Base-by-base conservation (phyloP, 1,140 invertebrate species). In the Mycetomoellerius zeteki region DNA sequence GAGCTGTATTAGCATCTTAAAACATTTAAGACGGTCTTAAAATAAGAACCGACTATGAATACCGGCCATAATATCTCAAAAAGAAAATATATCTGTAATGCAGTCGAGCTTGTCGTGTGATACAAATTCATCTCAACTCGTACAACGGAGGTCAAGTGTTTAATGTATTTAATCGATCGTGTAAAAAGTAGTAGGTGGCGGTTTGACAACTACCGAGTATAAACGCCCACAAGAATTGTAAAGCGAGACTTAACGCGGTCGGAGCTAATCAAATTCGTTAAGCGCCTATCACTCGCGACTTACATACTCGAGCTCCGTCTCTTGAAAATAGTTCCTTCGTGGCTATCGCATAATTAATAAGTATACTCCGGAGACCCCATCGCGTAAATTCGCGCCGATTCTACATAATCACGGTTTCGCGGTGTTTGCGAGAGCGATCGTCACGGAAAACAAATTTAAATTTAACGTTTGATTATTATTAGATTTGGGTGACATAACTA, bases 141-240 rank as follows among this genome's bases (percentile, higher is more conserved):
- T 0, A 30, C 58, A 47, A 27, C 24, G 33, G 21, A 65, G 84
- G 71, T 89, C 87, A 86, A 86, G 56, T 89, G 64, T 67, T 43
- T 50, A 37, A 19, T 37, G 50, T 43, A 84, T 77, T 86, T 71
- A 89, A 89, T 86, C 82, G 76, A 89, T 8, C 47, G 62, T 81
- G 27, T 69, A 88, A 75, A 54, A 88, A 88, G 52, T 47, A 21
- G 37, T 69, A 47, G 56, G 60, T 64, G 73, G 71, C 52, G 58
- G 73, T 87, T 89, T 85, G 88, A 89, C 67, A 87, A 89, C 78
- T 87, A 85, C 73, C 88, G 85, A 78, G 72, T 89, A 67, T 87
- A 85, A 86, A 90, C 89, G 88, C 85, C 85, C 60, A 90, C 88
- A 27, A 21, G 10, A 75, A 54, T 72, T 85, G 89, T 89, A 69